Evolutionary conservation across 2,888 invertebrate genomes (phyloP).

Genomic region (Mesorhabditis sp.): DNA sequence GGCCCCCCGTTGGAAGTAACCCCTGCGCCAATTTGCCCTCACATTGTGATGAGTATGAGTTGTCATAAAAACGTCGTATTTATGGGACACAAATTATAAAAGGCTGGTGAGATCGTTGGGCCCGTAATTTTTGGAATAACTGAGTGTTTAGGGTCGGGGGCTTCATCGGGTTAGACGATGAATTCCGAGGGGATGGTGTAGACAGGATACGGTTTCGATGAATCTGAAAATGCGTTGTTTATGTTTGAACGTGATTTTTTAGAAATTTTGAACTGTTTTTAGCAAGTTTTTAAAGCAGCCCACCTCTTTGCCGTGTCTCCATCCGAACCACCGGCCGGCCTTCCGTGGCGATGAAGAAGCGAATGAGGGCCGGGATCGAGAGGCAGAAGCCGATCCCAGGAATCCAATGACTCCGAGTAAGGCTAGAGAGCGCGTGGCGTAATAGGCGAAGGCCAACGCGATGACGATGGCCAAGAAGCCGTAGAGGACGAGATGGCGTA

Average conservation of each 20-base stretch:
- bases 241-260: not conserved
- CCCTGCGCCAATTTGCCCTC: not conserved
- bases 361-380: not conserved
- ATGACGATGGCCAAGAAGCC: not conserved
- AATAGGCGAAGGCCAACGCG: not conserved
- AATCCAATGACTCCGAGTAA: not conserved
- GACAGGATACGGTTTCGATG: not conserved
- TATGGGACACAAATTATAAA: not conserved
- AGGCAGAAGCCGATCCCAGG: slow-evolving; percentile 1
- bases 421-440: not conserved
- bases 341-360: not conserved
- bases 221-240: too few relatives aligned
- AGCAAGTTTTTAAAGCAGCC: not conserved
- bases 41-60: not conserved
- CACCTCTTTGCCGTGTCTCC: not conserved
- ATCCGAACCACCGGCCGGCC: not conserved
- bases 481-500: not conserved
- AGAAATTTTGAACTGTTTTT: not conserved
- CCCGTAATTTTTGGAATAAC: not conserved
- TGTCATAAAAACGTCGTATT: not conserved
- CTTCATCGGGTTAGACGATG: not conserved
- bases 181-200: not conserved
- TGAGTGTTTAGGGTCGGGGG: not conserved
- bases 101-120: not conserved
- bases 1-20: too few relatives aligned